A percentile compares a stretch with the other conserved stretches of the same genome.
Evolutionary conservation across 2,113 vertebrate genomes (phyloP).

Genomic region (Epinephelus fuscoguttatus): DNA sequence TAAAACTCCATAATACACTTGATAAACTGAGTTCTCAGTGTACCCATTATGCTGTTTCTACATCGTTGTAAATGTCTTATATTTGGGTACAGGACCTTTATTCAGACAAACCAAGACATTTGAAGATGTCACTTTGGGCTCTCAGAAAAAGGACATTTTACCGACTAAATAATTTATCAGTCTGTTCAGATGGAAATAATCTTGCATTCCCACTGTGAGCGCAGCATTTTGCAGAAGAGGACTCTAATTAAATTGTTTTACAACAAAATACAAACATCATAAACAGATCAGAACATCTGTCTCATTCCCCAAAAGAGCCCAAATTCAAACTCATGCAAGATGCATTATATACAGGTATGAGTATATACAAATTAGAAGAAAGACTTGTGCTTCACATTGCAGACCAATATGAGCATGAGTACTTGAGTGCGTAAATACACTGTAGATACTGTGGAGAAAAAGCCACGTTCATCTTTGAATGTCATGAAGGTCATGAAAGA

Average conservation of each 20-base stretch:
- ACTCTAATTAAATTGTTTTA: neutral
- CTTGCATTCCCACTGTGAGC: neutral
- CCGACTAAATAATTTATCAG: neutral
- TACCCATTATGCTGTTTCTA: neutral
- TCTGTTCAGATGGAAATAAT: neutral
- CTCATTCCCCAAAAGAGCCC: no score
- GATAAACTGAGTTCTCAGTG: neutral
- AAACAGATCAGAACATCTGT: neutral
- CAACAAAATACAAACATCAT: neutral
- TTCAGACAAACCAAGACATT: neutral
- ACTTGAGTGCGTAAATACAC: neutral
- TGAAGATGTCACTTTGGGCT: neutral
- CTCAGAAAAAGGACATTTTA: neutral
- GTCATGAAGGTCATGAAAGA: neutral
- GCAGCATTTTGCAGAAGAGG: neutral
- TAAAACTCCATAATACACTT: neutral
- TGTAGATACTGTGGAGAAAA: no score
- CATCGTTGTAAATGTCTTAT: no score
- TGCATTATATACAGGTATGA: neutral
- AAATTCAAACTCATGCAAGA: neutral
- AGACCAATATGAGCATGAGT: neutral
- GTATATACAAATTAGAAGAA: neutral
- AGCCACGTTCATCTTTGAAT: neutral
- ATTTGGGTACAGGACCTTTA: neutral
- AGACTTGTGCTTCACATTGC: neutral